Evolutionary conservation across 1,140 invertebrate genomes (phyloP), one percentile per base, ranked within the genome.

Genomic region (Andrena cerasifolii): DNA sequence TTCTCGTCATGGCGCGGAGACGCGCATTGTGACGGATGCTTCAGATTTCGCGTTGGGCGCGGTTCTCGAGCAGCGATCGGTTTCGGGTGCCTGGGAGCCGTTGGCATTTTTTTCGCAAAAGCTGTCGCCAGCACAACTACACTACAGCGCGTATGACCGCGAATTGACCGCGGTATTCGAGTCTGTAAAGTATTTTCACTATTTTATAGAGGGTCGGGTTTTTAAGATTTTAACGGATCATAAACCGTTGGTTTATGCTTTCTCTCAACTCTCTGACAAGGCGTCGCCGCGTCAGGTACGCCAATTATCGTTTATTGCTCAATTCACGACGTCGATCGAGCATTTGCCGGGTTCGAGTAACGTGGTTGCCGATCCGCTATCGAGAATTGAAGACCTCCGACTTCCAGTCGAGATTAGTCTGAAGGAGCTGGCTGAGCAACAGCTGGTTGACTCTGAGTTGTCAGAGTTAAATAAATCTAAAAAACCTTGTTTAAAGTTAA

Each of bases 101-200:
- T 26, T 87, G 1, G 81, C 58, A 1, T 90, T 90, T 70, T 86
- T 89, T 51, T 88, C 83, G 3, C 83, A 70, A 28, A 86, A 83
- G 66, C 59, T 89, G 0, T 51, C 51, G 3, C 21, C 58, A 7
- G 43, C 79, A 0, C 76, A 89, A 71, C 16, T 45, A 12, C 77
- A 84, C 10, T 90, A 89, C 24, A 81, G 63, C 21, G 83, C 89
- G 16, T 91, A 88, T 75, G 87, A 91, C 49, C 54, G 87, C 14
- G 86, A 92, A 75, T 78, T 92, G 2, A 59, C 91, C 0, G 87
- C 87, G 2, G 82, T 89, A 8, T 91, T 90, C 61, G 40, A 78
- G 8, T 73, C 86, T 8, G 71, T 90, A 0, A 81, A 85, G 58
- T 77, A 88, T 65, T 92, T 92, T 62, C 76, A 70, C 5, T 78